phyloP scores from a whole-genome alignment of 1,140 invertebrate genomes.

The Micrasema minimum region DNA sequence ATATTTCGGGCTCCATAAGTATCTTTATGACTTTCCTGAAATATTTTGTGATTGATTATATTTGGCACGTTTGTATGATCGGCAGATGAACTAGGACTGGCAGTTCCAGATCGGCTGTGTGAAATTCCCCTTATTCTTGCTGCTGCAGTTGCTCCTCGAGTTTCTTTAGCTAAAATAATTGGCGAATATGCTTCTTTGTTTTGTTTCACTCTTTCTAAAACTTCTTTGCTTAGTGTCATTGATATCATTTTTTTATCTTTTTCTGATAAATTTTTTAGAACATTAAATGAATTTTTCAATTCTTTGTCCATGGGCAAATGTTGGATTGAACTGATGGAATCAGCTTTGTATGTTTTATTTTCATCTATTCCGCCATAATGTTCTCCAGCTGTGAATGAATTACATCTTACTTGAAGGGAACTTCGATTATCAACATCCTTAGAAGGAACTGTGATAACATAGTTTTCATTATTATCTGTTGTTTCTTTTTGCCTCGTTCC shows the following conservation, averaged over 20 bases:
- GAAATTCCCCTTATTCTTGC: constrained; percentile 62
- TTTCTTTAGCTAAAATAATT: constrained; percentile 71
- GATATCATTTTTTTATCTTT: constrained; percentile 79
- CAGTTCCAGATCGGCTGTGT: constrained; percentile 54
- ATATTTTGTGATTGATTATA: neutral
- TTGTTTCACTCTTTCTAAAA: constrained; percentile 71
- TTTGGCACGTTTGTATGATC: neutral
- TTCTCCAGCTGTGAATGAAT: constrained; percentile 66
- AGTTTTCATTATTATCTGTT: constrained; percentile 60
- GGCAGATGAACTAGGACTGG: constrained; percentile 68
- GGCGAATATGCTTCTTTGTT: constrained; percentile 64
- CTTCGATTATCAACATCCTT: constrained; percentile 60
- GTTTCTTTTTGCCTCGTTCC: constrained; percentile 61
- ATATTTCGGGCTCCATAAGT: neutral
- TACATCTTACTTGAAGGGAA: constrained; percentile 75
- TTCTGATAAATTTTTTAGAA: constrained; percentile 70
- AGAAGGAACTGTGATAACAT: constrained; percentile 71
- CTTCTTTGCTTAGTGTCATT: constrained; percentile 76
- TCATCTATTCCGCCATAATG: constrained; percentile 55
- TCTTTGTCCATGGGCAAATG: constrained; percentile 62
- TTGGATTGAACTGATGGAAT: constrained; percentile 68
- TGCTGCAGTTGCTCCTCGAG: constrained; percentile 71
- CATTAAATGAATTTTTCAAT: constrained; percentile 64
- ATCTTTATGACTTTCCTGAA: neutral
- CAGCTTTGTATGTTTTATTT: constrained; percentile 63